phyloP scores from a whole-genome alignment of 1,140 invertebrate species.

The Oryctes rhinoceros region DNA sequence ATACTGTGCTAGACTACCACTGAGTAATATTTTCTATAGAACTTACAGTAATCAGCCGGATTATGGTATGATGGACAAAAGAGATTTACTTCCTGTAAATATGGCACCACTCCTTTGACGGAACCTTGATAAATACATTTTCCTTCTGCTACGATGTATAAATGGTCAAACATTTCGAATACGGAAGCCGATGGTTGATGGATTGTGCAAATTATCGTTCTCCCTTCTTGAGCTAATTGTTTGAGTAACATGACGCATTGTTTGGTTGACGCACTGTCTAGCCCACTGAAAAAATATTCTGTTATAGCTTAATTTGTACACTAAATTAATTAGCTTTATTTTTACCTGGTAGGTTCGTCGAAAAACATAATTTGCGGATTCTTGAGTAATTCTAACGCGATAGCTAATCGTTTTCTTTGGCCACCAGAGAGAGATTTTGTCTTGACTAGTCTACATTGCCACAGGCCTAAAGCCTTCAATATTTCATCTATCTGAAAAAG shows the following conservation, averaged over 20 bases:
- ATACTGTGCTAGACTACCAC: not conserved
- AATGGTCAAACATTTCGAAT: slow-evolving; percentile 89
- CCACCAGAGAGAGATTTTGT: slow-evolving; percentile 84
- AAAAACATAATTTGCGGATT: slow-evolving; percentile 93
- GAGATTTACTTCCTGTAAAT: slow-evolving; percentile 74
- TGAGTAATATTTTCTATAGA: not conserved
- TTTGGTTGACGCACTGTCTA: slow-evolving; percentile 86
- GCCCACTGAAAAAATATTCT: slow-evolving; percentile 69
- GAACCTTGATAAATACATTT: slow-evolving; percentile 86
- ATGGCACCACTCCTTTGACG: slow-evolving; percentile 77
- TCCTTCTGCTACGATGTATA: slow-evolving; percentile 84
- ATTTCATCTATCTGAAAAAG: slow-evolving; percentile 72
- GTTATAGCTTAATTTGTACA: not conserved
- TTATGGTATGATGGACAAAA: slow-evolving; percentile 89
- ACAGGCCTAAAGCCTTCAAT: slow-evolving; percentile 74
- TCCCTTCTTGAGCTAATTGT: slow-evolving; percentile 74
- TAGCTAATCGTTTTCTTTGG: slow-evolving; percentile 85
- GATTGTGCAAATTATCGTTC: slow-evolving; percentile 82
- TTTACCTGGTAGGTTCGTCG: slow-evolving; percentile 91
- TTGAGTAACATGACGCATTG: slow-evolving; percentile 82
- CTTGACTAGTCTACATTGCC: slow-evolving; percentile 71
- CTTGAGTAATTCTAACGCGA: slow-evolving; percentile 85
- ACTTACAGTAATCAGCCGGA: slow-evolving; percentile 88
- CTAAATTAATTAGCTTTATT: not conserved
- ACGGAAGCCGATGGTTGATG: slow-evolving; percentile 90